Evolutionary conservation across 2,888 invertebrate genomes (phyloP).

Genomic region (Melitaea athalia): DNA sequence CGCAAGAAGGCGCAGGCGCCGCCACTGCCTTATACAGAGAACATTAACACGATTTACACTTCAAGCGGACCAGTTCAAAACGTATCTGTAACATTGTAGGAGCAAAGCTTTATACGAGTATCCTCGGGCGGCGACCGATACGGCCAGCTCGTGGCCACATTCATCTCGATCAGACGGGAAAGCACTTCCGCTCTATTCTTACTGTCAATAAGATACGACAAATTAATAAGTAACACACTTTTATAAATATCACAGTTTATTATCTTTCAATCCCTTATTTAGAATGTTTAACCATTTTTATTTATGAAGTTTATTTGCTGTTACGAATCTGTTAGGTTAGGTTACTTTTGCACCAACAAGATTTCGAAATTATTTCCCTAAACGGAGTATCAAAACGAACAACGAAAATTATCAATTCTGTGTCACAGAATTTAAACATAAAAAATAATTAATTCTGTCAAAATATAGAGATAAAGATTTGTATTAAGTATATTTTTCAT

Average conservation of each 20-base stretch:
- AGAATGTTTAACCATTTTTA: background rate
- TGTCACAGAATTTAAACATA: too few species aligned
- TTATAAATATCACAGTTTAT: background rate
- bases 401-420: too few species aligned
- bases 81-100: background rate
- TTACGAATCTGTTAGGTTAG: background rate
- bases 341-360: background rate
- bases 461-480: too few species aligned
- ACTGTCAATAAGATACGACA: background rate
- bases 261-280: background rate
- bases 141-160: background rate
- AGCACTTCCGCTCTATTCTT: background rate
- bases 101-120: background rate
- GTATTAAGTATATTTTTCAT: too few species aligned
- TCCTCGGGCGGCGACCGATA: background rate
- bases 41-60: conserved; percentile 11
- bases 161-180: conserved; percentile 5
- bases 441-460: too few species aligned
- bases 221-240: background rate
- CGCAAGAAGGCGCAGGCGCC: conserved; percentile 33
- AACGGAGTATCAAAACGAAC: too few species aligned
- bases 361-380: too few species aligned
- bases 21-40: conserved; percentile 24
- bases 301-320: background rate
- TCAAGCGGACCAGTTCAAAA: conserved; percentile 6